Conservation (phyloP, 2,888 invertebrate genomes). For the Bruchidius siliquastri region DNA sequence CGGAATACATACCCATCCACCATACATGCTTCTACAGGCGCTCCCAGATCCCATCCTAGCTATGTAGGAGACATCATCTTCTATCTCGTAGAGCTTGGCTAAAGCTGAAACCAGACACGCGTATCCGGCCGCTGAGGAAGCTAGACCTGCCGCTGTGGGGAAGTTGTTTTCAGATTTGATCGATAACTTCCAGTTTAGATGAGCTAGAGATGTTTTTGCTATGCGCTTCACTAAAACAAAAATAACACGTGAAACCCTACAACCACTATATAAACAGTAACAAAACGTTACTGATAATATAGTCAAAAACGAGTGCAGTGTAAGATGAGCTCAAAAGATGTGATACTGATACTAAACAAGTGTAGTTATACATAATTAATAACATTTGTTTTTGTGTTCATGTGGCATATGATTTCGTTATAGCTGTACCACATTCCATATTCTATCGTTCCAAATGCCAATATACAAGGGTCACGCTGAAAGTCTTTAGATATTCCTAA, state of each 20-base stretch:
- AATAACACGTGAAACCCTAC: background rate
- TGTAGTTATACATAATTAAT: too few species aligned
- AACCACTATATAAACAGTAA: too few species aligned
- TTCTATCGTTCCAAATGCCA: too few species aligned
- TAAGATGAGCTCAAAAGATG: too few species aligned
- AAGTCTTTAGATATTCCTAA: too few species aligned
- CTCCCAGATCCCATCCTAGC: slow-evolving; percentile 91
- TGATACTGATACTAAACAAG: too few species aligned
- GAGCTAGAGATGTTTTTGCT: slow-evolving; percentile 38
- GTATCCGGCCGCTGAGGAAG: slow-evolving; percentile 97
- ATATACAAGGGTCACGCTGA: too few species aligned
- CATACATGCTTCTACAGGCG: slow-evolving; percentile 90
- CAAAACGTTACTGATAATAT: too few species aligned
- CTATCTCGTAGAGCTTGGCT: slow-evolving; percentile 68
- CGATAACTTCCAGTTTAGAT: slow-evolving; percentile 67
- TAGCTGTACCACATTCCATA: too few species aligned
- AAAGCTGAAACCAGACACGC: slow-evolving; percentile 85
- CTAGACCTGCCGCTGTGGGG: slow-evolving; percentile 96
- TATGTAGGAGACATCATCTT: slow-evolving; percentile 68
- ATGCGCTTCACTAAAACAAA: slow-evolving; percentile 49
- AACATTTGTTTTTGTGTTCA: too few species aligned
- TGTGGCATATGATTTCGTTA: too few species aligned
- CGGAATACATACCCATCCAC: slow-evolving; percentile 67
- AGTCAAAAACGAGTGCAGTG: too few species aligned
- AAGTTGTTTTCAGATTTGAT: slow-evolving; percentile 94